Conservation (phyloP, 2,888 invertebrate genomes). For the Conomelus anceps region DNA sequence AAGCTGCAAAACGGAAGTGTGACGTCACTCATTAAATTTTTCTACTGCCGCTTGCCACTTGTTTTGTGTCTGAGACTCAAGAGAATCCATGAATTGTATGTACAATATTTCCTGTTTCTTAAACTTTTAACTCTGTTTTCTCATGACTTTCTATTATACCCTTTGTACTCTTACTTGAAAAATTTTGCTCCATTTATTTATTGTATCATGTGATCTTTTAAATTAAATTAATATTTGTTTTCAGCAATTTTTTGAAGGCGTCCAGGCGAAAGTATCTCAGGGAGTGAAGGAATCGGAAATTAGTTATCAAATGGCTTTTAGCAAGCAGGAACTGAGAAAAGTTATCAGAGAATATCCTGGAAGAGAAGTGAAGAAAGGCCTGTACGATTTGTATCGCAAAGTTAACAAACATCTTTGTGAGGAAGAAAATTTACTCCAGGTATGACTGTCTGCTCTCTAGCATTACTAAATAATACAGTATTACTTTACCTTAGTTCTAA, state of each 20-base stretch:
- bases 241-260: conserved; percentile 93
- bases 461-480: background rate
- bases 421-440: conserved; percentile 84
- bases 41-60: too few relatives aligned
- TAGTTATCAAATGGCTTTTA: conserved; percentile 94
- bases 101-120: too few relatives aligned
- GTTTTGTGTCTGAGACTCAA: too few relatives aligned
- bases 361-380: conserved; percentile 84
- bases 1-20: too few relatives aligned
- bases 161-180: background rate
- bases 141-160: background rate
- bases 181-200: background rate
- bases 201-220: conserved; percentile 20
- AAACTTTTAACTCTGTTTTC: too few relatives aligned
- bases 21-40: too few relatives aligned
- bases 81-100: too few relatives aligned
- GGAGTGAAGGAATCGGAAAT: conserved; percentile 97
- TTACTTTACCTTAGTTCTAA: background rate
- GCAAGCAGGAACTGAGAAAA: conserved; percentile 91
- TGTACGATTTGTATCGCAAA: conserved; percentile 88
- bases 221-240: conserved; percentile 36
- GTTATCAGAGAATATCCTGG: conserved; percentile 92
- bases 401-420: conserved; percentile 97
- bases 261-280: conserved; percentile 83
- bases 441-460: conserved; percentile 33